Evolutionary conservation across 2,888 invertebrate species (phyloP), one percentile per base, ranked within the genome.

Genomic region (Cheilosia variabilis): DNA sequence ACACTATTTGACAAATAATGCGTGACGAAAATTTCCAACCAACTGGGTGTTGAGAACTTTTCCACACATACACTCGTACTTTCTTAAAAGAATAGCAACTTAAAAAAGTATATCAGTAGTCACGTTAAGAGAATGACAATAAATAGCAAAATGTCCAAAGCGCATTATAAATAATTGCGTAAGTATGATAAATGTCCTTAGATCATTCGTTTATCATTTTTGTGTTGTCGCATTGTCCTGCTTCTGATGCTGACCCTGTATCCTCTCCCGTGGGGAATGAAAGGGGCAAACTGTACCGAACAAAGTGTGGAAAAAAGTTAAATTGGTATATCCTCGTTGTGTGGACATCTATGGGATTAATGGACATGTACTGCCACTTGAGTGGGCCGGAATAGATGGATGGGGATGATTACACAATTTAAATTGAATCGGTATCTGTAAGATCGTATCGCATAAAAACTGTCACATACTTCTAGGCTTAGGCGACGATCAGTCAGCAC

Each of bases 131-230:
- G 47, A 52, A 71, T 50, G 71, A 63, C 78, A 71, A 78, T 72
- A 78, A 78, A 71, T 78, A 72, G 78, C 24, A 58, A 72, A 65
- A 71, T 72, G 78, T 78, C 78, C 78, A 71, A 72, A 65, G 78
- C 78, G 63, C 78, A 78, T 78, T 78, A 78, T 78, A 78, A 72
- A 78, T 78, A 78, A 78, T 78, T 78, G 78, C 71, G 62, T 72
- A 78, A 78, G 78, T 78, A 78, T 78, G 78, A 78, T 78, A 78
- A 78, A 78, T 78, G 71, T 72, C 78, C 71, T 78, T 58, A 50
- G 69, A 78, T 78, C 71, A 71, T 63, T 78, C 78, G 72, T 78
- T 78, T 72, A 78, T 78, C 78, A 78, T 78, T 71, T 37, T 69
- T 41, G n/a, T 60, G 68, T 77, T 43, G 31, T 22, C 17, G 19